phyloP scores from a whole-genome alignment of 2,888 invertebrate species.

The Exocentrus adspersus region DNA sequence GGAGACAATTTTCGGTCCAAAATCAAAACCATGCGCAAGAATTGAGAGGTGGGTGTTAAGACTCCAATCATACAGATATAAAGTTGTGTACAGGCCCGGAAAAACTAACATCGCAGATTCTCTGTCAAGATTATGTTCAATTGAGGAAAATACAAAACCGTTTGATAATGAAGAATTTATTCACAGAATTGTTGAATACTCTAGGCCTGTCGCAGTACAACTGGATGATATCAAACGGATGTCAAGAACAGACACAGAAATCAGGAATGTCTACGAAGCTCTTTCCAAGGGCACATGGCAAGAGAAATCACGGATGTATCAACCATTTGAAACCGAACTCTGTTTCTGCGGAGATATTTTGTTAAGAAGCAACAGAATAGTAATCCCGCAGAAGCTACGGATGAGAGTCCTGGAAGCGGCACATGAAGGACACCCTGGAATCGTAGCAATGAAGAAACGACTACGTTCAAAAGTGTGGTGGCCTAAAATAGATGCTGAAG shows the following conservation, averaged over 20 bases:
- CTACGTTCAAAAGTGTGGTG: neutral
- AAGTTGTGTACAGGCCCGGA: neutral
- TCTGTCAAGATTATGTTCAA: neutral
- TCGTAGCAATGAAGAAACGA: neutral
- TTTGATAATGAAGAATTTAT: neutral
- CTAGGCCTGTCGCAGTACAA: neutral
- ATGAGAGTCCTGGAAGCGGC: neutral
- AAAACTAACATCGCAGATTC: neutral
- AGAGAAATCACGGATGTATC: neutral
- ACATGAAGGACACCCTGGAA: neutral
- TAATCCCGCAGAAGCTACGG: neutral
- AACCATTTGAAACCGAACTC: neutral
- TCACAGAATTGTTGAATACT: neutral
- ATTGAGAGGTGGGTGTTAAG: no score
- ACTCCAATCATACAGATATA: neutral
- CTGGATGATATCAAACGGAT: neutral
- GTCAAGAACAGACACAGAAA: neutral
- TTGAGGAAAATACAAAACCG: neutral
- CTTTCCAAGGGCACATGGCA: neutral
- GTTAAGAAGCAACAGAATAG: neutral
- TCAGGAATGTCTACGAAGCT: neutral
- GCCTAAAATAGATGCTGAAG: neutral
- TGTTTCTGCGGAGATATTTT: neutral
- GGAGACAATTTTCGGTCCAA: slow-evolving; percentile 47
- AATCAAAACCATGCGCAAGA: slow-evolving; percentile 41